Evolutionary conservation across 2,797 vertebrate species (phyloP).

Genomic region (Chaetodon trifasciatus): DNA sequence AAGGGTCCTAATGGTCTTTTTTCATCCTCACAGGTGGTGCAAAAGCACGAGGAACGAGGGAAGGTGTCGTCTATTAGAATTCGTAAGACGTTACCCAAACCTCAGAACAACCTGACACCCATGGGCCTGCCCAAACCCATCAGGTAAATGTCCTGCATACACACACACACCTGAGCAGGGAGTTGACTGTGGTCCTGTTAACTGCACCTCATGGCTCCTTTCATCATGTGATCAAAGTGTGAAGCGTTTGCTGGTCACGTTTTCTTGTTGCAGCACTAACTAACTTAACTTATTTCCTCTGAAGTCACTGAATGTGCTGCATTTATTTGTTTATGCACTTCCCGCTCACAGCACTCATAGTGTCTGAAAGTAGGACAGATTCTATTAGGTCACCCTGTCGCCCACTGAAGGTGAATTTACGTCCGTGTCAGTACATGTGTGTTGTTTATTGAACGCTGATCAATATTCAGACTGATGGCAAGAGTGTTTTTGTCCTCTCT

Average conservation of each 20-base stretch:
- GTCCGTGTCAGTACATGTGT: not conserved
- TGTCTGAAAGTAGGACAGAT: conserved; percentile 16
- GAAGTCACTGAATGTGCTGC: not conserved
- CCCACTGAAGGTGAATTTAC: too few species aligned
- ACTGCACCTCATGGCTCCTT: too few species aligned
- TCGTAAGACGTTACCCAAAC: conserved; percentile 87
- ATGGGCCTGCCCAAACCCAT: conserved; percentile 92
- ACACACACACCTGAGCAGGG: not conserved
- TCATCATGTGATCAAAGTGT: not conserved
- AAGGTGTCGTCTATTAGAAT: conserved; percentile 93
- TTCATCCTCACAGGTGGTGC: conserved; percentile 70
- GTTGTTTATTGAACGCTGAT: conserved; percentile 22
- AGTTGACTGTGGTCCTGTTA: too few species aligned
- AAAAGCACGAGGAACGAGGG: conserved; percentile 78
- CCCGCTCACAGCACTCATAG: too few species aligned
- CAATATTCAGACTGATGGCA: conserved; percentile 8
- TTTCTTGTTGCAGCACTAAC: too few species aligned
- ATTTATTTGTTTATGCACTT: not conserved
- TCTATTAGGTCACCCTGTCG: too few species aligned
- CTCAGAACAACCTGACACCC: conserved; percentile 91
- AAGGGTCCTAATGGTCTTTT: not conserved
- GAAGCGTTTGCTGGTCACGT: not conserved
- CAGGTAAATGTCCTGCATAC: conserved; percentile 78
- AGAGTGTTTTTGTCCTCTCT: not conserved
- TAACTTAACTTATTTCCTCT: too few species aligned